Conservation (phyloP, 30 jellyfish, hydroid and myxozoan genomes). For the Haliclystus octoradiatus region DNA sequence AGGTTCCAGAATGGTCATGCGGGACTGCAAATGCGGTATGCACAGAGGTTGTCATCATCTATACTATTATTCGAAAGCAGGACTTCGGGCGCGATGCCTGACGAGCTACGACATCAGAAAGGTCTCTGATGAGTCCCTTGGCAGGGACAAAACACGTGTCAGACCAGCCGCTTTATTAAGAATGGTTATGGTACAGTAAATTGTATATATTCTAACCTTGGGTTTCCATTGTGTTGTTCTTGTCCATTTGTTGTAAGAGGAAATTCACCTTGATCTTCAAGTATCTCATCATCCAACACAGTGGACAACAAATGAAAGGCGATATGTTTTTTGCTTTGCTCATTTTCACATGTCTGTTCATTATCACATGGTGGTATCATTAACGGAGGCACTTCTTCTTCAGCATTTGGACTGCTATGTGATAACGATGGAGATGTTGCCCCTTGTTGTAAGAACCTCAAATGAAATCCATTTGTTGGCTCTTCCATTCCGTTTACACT, state of each 20-base stretch:
- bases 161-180: too few species aligned
- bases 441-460: slow-evolving; percentile 2
- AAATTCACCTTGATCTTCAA: slow-evolving; percentile 33
- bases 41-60: too few species aligned
- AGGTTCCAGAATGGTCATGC: too few species aligned
- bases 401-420: slow-evolving; percentile 62
- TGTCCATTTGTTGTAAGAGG: neutral
- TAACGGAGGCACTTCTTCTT: slow-evolving; percentile 15
- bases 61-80: too few species aligned
- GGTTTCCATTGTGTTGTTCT: neutral
- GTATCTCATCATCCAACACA: slow-evolving; percentile 83
- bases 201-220: too few species aligned
- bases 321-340: slow-evolving; percentile 58
- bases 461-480: neutral
- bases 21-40: too few species aligned
- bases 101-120: too few species aligned
- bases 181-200: too few species aligned
- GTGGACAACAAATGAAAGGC: slow-evolving; percentile 85
- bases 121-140: too few species aligned
- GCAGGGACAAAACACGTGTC: too few species aligned
- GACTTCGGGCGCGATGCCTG: too few species aligned
- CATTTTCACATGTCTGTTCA: neutral
- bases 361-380: slow-evolving; percentile 3
- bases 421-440: slow-evolving; percentile 37
- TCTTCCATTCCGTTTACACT: neutral